Conservation (phyloP, 1,140 invertebrate species). For the Neodiprion virginianus region DNA sequence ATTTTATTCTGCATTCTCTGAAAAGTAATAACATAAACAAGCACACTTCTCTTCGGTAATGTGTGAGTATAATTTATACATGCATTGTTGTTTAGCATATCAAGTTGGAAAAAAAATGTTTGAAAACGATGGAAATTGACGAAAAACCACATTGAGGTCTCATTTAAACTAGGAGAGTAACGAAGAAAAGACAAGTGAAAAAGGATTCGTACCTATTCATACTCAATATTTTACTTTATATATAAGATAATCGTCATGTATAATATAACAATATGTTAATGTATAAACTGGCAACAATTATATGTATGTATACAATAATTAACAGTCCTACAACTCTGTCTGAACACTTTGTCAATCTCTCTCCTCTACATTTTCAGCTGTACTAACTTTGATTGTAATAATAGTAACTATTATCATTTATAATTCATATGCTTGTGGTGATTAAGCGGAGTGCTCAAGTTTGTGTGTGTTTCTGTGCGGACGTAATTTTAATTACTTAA, state of each 20-base stretch:
- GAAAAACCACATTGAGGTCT: slow-evolving; percentile 51
- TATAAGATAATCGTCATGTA: slow-evolving; percentile 20
- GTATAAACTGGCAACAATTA: slow-evolving; percentile 61
- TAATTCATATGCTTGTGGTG: too few relatives aligned
- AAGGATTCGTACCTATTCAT: slow-evolving; percentile 39
- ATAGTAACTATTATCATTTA: neutral
- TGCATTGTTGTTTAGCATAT: too few relatives aligned
- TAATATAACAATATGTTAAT: slow-evolving; percentile 27
- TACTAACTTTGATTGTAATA: neutral
- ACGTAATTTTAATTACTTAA: too few relatives aligned
- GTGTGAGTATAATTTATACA: too few relatives aligned
- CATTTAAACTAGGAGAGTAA: neutral
- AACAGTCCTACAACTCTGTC: slow-evolving; percentile 51
- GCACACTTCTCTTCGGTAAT: too few relatives aligned
- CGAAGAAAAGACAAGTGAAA: slow-evolving; percentile 4
- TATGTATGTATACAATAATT: neutral
- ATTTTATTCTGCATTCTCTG: too few relatives aligned
- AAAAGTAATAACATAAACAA: too few relatives aligned
- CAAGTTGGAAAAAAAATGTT: too few relatives aligned
- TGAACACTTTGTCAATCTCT: neutral
- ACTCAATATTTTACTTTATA: slow-evolving; percentile 27
- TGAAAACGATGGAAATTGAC: too few relatives aligned
- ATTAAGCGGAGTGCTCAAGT: too few relatives aligned
- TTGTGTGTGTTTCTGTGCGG: too few relatives aligned
- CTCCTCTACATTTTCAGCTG: neutral